These are phyloP conservation scores for Scaptomyza graminum DNA, from an alignment of 1,140 invertebrate species.

Conservation along the genomic window DNA sequence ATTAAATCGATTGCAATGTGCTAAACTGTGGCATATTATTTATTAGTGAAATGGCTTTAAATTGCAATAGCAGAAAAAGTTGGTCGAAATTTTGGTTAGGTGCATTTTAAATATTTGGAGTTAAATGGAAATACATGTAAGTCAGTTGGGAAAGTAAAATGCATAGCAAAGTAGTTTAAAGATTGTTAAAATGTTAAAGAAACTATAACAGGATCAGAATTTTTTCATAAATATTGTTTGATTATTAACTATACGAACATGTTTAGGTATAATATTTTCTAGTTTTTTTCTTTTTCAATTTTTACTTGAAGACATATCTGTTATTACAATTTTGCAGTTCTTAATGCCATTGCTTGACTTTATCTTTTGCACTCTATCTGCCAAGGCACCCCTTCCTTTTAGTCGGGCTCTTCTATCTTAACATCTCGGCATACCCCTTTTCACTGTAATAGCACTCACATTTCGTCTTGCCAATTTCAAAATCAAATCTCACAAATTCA, in stretches of 20 bases:
- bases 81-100: constrained; percentile 13
- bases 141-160: not conserved
- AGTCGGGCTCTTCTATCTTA: constrained; percentile 40
- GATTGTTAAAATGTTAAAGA: too few species aligned
- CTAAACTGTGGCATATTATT: constrained; percentile 76
- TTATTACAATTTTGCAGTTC: not conserved
- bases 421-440: constrained; percentile 52
- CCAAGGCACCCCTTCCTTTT: not conserved
- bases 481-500: constrained; percentile 80
- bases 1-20: constrained; percentile 76
- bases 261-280: too few species aligned
- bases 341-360: constrained; percentile 8
- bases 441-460: not conserved
- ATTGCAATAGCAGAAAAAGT: constrained; percentile 49
- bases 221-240: too few species aligned
- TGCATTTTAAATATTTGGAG: constrained; percentile 8
- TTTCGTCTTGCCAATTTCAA: constrained; percentile 68
- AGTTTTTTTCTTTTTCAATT: too few species aligned
- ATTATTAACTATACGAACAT: too few species aligned
- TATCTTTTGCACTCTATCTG: constrained; percentile 21
- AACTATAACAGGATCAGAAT: too few species aligned
- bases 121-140: not conserved
- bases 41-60: constrained; percentile 76
- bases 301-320: too few species aligned
- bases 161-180: not conserved